Conservation (phyloP, 2,113 vertebrate genomes). For the Antechinus stuartii region DNA sequence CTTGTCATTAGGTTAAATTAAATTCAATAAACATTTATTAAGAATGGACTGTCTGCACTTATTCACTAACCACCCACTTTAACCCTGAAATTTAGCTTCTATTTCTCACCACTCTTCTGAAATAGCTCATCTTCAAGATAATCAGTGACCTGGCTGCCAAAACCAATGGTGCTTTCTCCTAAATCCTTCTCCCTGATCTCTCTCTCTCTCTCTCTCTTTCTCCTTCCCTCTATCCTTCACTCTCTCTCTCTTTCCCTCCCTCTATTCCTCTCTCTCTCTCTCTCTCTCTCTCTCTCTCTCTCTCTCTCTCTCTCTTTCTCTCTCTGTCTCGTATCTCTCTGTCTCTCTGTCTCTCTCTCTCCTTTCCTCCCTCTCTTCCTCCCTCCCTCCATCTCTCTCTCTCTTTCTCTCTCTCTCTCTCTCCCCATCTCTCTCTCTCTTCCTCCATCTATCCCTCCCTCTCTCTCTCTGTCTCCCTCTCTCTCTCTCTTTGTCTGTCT, state of each 20-base stretch:
- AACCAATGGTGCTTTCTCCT: neutral
- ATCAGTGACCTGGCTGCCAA: neutral
- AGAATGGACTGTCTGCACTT: neutral
- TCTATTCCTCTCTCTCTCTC: too few relatives aligned
- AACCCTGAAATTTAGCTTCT: neutral
- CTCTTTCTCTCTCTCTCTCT: too few relatives aligned
- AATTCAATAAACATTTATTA: neutral
- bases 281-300: too few relatives aligned
- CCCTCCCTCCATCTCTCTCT: too few relatives aligned
- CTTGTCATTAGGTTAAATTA: neutral
- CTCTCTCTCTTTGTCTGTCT: too few relatives aligned
- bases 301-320: too few relatives aligned
- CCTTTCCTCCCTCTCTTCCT: fast-evolving
- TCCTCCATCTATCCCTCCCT: too few relatives aligned
- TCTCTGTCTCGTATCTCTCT: too few relatives aligned
- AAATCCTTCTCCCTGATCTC: neutral
- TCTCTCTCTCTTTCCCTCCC: too few relatives aligned
- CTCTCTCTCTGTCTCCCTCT: too few relatives aligned
- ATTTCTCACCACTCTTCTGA: neutral
- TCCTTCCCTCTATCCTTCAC: too few relatives aligned
- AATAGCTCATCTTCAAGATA: neutral
- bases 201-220: neutral
- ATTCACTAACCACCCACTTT: neutral
- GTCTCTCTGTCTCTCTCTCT: neutral
- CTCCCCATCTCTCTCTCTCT: too few relatives aligned